These are phyloP conservation scores for Cheumatopsyche charites DNA, from an alignment of 1,140 invertebrate species.

Conservation along the genomic window DNA sequence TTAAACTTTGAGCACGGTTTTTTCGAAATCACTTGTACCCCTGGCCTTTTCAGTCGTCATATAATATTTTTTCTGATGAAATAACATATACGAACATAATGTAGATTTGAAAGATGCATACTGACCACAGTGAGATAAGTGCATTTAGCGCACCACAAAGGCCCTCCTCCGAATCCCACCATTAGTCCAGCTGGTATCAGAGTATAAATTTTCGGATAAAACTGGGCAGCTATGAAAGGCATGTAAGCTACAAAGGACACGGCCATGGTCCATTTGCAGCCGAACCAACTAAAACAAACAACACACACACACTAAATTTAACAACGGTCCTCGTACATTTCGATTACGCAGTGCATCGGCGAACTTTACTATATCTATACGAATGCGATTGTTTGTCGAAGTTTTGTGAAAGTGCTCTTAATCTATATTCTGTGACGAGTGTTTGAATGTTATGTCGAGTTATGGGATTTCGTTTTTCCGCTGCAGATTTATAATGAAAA, in stretches of 20 bases:
- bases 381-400: no score
- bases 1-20: no score
- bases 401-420: no score
- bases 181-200: constrained; percentile 84
- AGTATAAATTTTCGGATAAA: constrained; percentile 81
- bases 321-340: background rate
- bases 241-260: constrained; percentile 85
- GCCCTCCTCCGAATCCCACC: constrained; percentile 86
- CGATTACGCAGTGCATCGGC: background rate
- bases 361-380: background rate
- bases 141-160: constrained; percentile 89
- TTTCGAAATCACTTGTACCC: no score
- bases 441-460: no score
- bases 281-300: constrained; percentile 67
- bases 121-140: constrained; percentile 80
- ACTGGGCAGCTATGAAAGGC: constrained; percentile 85
- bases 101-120: background rate
- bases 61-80: background rate
- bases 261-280: constrained; percentile 87
- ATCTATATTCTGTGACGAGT: no score
- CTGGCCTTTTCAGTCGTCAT: no score
- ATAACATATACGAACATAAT: background rate
- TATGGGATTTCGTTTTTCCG: no score
- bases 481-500: no score
- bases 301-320: constrained; percentile 3